These are phyloP conservation scores for Naja naja DNA, from an alignment of 2,113 vertebrate genomes.

Conservation along the genomic window DNA sequence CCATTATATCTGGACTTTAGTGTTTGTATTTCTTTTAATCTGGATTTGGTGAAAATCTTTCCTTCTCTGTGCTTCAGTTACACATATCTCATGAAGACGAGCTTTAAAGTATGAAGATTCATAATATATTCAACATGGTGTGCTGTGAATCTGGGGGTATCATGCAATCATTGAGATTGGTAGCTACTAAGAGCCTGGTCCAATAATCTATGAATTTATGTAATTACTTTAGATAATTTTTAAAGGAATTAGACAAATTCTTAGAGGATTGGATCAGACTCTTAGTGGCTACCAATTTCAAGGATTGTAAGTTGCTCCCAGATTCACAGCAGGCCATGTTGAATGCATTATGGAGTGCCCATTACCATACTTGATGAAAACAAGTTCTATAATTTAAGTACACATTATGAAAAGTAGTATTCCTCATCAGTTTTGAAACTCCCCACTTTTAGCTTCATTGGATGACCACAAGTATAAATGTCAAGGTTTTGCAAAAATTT, in stretches of 20 bases:
- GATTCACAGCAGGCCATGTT: neutral
- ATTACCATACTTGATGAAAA: neutral
- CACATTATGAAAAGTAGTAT: neutral
- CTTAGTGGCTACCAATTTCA: neutral
- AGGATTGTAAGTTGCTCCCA: neutral
- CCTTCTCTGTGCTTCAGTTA: neutral
- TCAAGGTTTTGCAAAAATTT: neutral
- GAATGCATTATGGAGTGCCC: neutral
- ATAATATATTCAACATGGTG: neutral
- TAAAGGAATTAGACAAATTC: neutral
- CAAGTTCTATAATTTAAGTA: neutral
- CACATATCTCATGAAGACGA: neutral
- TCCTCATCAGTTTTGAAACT: neutral
- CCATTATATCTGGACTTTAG: neutral
- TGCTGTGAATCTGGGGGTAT: neutral
- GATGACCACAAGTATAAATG: neutral
- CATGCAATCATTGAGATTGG: neutral
- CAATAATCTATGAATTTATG: neutral
- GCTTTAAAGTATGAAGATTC: neutral
- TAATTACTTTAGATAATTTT: neutral
- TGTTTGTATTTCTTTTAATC: neutral
- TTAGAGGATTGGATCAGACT: neutral
- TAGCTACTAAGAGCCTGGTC: neutral
- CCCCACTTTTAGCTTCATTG: neutral
- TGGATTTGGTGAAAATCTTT: slow-evolving; percentile 20